Evolutionary conservation across 2,888 invertebrate genomes (phyloP).

Genomic region (Arctia plantaginis): DNA sequence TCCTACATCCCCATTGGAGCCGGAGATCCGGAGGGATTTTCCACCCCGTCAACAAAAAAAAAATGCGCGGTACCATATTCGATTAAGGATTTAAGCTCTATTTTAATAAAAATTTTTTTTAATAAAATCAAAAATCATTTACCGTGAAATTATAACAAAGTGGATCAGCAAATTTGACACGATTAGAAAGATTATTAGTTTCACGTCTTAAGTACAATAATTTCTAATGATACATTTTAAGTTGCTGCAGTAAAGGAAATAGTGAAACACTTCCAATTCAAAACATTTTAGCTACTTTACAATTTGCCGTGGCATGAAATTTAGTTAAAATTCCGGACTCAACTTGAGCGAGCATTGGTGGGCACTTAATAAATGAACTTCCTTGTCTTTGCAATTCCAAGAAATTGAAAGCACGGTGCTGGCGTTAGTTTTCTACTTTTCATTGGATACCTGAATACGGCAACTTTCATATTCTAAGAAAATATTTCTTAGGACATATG

Average conservation of each 20-base stretch:
- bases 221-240: constrained; percentile 1
- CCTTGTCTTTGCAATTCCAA: constrained; percentile 57
- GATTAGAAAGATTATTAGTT: constrained; percentile 11
- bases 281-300: constrained; percentile 48
- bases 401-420: constrained; percentile 17
- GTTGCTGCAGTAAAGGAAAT: constrained; percentile 21
- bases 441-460: not conserved
- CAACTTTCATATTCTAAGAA: not conserved
- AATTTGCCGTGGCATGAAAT: constrained; percentile 56
- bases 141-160: constrained; percentile 10
- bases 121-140: constrained; percentile 1
- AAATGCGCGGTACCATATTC: not conserved
- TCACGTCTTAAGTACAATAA: not conserved
- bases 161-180: constrained; percentile 11
- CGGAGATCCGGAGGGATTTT: too few relatives aligned
- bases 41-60: too few relatives aligned
- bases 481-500: not conserved
- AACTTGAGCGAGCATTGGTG: constrained; percentile 57
- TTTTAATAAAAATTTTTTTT: not conserved
- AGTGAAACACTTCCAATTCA: constrained; percentile 44
- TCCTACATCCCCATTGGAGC: too few relatives aligned
- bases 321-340: constrained; percentile 64
- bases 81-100: not conserved
- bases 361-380: constrained; percentile 67
- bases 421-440: constrained; percentile 13